Base-by-base conservation (phyloP, 2,797 vertebrate genomes). In the Balearica regulorum region DNA sequence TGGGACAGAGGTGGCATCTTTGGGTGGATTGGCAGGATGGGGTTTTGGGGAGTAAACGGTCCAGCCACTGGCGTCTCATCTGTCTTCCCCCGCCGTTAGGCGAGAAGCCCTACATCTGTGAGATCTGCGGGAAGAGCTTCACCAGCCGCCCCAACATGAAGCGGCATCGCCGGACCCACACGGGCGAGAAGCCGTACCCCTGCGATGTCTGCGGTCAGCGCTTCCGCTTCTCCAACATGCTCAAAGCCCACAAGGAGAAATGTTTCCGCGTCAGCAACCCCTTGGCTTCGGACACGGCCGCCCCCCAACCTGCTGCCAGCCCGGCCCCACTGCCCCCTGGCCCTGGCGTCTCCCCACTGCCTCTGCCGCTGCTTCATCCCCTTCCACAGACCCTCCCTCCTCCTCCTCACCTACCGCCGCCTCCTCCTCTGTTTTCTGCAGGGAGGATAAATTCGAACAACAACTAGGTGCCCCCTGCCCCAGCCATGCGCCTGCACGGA, bases 71-170 rank as follows among this genome's bases (percentile, higher is more conserved):
- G 1, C n/a, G 66, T 61, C 78, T n/a, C 29, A 55, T 4, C 10
- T 4, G 0, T 33, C 29, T 10, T 31, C 5, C 33, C 18, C 5
- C 1, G 0, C 7, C 25, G 88, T 4, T 96, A 99, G 99, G 99
- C 28, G 99, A 99, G 98, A 99, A 99, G 97, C 99, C 99, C 20
- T 99, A 99, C 95, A 99, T 99, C 98, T 99, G 99, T 13, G 99
- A 99, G 98, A 99, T 99, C 98, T 99, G 99, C 3, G 99, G 99
- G 66, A 99, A 99, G 97, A 99, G 99, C 97, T 99, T 99, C 98
- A 99, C 99, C 71, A 99, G 99, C 96, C 98, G 99, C 39, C 99
- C 99, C 95, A 99, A 99, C 98, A 99, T 99, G 99, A 99, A 99
- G 97, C 98, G 99, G 31, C 99, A 99, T 96, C 99, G 99, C 68